These are phyloP conservation scores for Staurois parvus DNA, from an alignment of 2,797 vertebrate species.

Conservation along the genomic window DNA sequence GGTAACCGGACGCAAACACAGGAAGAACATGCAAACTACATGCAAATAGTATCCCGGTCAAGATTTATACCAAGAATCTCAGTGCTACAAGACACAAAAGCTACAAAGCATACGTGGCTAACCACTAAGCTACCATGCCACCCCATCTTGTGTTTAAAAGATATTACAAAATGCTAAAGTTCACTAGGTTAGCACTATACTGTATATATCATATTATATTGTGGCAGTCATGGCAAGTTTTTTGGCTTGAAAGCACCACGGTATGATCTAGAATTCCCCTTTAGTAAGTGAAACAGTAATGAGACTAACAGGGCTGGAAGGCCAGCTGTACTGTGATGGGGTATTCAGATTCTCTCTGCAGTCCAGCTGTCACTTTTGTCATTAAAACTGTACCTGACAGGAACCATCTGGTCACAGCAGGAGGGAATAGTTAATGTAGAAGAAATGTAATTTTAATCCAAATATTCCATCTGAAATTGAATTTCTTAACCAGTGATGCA, in stretches of 20 bases:
- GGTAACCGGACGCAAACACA: too few species aligned
- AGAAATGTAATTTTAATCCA: background rate
- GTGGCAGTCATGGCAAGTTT: background rate
- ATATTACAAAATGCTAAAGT: too few species aligned
- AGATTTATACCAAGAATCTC: too few species aligned
- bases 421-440: background rate
- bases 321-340: background rate
- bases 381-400: slow-evolving; percentile 4
- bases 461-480: background rate
- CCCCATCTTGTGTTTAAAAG: too few species aligned
- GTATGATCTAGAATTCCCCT: background rate
- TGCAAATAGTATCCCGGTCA: too few species aligned
- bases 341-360: background rate
- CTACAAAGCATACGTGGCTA: too few species aligned
- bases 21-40: too few species aligned
- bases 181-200: background rate
- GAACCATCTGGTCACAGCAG: slow-evolving; percentile 15
- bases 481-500: slow-evolving; percentile 3
- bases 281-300: background rate
- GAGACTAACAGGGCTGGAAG: background rate
- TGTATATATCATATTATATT: background rate
- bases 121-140: too few species aligned
- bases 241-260: too few species aligned
- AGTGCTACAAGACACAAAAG: too few species aligned
- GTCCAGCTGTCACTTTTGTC: slow-evolving; percentile 20